Evolutionary conservation across 92 coral and sea anemone species (phyloP), one percentile per base, ranked within the genome.

Genomic region (Porites divaricata): DNA sequence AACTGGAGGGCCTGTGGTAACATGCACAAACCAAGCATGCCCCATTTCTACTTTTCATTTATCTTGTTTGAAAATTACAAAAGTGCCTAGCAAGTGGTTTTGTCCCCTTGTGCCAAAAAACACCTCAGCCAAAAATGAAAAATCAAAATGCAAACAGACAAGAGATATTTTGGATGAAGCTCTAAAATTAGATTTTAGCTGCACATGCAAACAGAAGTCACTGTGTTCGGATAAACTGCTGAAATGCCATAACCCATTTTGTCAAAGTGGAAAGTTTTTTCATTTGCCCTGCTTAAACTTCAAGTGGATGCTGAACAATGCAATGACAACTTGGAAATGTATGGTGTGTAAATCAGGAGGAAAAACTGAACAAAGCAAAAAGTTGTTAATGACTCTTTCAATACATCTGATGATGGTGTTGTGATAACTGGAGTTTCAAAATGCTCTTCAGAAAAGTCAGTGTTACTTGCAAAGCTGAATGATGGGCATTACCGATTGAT

Each of bases 231-330:
- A 90, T 62, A 83, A 87, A 73, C 86, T 90, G 7, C 85, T 90
- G 71, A 67, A 90, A 87, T 90, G 91, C 54, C 89, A 76, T 22
- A 81, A 62, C 67, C 74, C 59, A 45, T 63, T 22, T 0, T 91
- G 87, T 70, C n/a, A 52, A 75, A 87, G 80, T 74, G 94, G 91
- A 56, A 59, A 66, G 64, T 90, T 87, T 87, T 90, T 87, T 87
- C 93, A 90, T 66, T 70, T 90, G 85, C 58, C 90, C 1, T 90
- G 91, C 41, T 71, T 88, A 21, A 68, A 74, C 50, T 67, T 72
- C 49, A 88, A 88, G 57, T 57, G 87, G 20, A 74, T 66, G 85
- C 91, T 89, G 79, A 91, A 88, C 78, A 88, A 91, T 80, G 81
- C 91, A 28, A 50, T 48, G 21, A 83, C 80, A 83, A 79, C 87